Evolutionary conservation across 2,888 invertebrate species (phyloP).

Genomic region (Conomelus anceps): DNA sequence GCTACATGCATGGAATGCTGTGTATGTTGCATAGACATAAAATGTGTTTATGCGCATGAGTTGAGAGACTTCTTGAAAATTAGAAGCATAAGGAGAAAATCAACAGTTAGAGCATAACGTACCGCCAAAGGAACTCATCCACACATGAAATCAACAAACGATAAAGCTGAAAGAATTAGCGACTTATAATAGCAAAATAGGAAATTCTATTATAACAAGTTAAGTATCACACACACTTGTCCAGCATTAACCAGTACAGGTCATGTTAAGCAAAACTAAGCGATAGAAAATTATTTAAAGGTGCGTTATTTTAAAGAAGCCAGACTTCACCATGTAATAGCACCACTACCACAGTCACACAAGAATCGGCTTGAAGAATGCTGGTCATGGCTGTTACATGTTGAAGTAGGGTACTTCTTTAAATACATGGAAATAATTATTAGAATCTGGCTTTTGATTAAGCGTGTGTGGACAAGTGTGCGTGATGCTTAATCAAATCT

Average conservation of each 20-base stretch:
- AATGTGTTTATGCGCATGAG: no score
- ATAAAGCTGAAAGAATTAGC: neutral
- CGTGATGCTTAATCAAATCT: neutral
- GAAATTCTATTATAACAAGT: neutral
- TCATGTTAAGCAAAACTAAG: neutral
- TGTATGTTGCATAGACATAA: no score
- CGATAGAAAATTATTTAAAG: neutral
- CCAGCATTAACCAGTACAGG: neutral
- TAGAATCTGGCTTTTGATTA: neutral
- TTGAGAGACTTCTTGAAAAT: neutral
- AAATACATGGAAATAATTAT: neutral
- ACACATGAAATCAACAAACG: neutral
- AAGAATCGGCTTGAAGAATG: no score
- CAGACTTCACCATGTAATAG: no score
- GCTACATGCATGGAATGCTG: no score
- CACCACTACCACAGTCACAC: no score
- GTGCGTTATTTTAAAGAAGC: neutral
- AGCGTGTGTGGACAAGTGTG: no score
- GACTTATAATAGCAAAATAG: neutral
- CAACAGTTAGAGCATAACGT: neutral
- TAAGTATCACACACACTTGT: neutral
- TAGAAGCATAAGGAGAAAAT: no score
- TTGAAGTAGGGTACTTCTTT: neutral
- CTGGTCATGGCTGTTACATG: neutral
- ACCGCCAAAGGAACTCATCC: neutral